Evolutionary conservation across 2,888 invertebrate species (phyloP).

Genomic region (Steinernema scapterisci): DNA sequence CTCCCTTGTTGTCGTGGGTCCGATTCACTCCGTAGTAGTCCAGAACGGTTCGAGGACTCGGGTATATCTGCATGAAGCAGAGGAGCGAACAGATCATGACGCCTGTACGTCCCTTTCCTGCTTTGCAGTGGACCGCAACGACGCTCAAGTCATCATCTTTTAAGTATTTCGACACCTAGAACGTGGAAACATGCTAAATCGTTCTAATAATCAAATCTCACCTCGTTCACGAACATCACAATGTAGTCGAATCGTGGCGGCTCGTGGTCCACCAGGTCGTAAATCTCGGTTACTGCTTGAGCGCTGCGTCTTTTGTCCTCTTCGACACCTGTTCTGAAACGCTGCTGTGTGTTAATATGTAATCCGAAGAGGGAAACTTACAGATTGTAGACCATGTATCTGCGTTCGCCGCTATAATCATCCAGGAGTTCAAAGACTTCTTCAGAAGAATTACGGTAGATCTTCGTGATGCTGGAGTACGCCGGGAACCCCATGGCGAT

Average conservation of each 20-base stretch:
- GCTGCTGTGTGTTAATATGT: background rate
- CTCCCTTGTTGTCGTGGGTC: slow-evolving; percentile 73
- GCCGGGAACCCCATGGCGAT: slow-evolving; percentile 99
- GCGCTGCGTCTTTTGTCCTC: too few species aligned
- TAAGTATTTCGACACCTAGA: slow-evolving; percentile 70
- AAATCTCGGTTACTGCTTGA: too few species aligned
- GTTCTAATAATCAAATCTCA: slow-evolving; percentile 73
- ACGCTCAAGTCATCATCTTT: slow-evolving; percentile 54
- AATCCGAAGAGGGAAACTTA: slow-evolving; percentile 74
- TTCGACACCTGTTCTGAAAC: slow-evolving; percentile 3
- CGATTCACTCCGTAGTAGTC: slow-evolving; percentile 72
- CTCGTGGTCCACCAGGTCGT: slow-evolving; percentile 70
- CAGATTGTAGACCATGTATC: slow-evolving; percentile 96
- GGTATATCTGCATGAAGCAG: slow-evolving; percentile 78
- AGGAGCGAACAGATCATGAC: slow-evolving; percentile 97
- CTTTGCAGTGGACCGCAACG: slow-evolving; percentile 97
- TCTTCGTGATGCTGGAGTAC: too few species aligned
- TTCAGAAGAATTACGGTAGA: slow-evolving; percentile 85
- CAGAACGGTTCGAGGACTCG: slow-evolving; percentile 83
- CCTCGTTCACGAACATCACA: slow-evolving; percentile 87
- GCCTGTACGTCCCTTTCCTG: slow-evolving; percentile 85
- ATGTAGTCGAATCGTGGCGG: slow-evolving; percentile 83
- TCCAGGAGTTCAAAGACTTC: slow-evolving; percentile 85
- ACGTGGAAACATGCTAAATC: slow-evolving; percentile 95
- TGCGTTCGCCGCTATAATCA: slow-evolving; percentile 84